Conservation (phyloP, 2,888 invertebrate species). For the Nephrotoma flavescens region DNA sequence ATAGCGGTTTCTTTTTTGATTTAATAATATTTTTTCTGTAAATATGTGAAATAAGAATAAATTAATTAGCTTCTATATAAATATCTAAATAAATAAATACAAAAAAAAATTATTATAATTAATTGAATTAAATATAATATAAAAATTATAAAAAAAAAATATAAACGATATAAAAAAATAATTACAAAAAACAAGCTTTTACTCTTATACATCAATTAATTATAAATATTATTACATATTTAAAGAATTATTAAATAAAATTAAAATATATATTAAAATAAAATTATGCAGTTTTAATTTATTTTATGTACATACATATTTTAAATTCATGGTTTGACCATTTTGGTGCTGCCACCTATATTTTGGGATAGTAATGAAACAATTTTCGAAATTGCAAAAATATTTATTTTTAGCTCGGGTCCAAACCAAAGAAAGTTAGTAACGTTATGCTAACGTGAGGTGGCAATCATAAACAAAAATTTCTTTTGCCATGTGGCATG, state of each 20-base stretch:
- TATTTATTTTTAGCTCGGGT: no score
- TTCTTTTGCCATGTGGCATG: no score
- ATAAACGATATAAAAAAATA: background rate
- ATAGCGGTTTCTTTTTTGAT: background rate
- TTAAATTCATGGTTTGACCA: no score
- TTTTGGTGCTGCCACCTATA: no score
- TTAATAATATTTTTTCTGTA: background rate
- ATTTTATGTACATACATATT: background rate
- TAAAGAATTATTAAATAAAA: background rate
- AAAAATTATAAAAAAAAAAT: background rate
- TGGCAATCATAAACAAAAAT: no score
- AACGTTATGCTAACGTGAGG: no score
- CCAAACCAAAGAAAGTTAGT: no score
- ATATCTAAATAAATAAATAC: background rate
- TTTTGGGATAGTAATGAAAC: no score
- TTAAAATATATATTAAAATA: background rate
- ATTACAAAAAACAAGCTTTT: background rate
- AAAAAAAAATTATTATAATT: background rate
- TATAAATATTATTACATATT: background rate
- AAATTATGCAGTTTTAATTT: background rate
- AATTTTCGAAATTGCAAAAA: no score
- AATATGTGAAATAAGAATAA: background rate
- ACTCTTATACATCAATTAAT: background rate
- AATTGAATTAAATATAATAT: background rate
- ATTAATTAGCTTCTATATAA: background rate